phyloP scores from a whole-genome alignment of 2,113 vertebrate species.

The Pachycephala philippinensis region DNA sequence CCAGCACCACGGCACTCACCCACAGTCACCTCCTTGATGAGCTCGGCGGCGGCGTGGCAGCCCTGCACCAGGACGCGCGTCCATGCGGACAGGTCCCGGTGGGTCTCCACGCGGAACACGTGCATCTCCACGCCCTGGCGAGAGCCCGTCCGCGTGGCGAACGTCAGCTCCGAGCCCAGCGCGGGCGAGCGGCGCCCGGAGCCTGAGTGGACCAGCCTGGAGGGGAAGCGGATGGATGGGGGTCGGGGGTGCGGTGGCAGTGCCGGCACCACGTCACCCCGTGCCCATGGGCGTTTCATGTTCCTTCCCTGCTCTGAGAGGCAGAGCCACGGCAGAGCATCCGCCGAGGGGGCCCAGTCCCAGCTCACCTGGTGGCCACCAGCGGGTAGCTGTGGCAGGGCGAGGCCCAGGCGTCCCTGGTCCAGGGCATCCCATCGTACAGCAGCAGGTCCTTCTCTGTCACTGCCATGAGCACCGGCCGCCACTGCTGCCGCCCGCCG shows the following conservation, averaged over 20 bases:
- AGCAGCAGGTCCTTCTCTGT: constrained; percentile 94
- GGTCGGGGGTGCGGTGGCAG: fast-evolving
- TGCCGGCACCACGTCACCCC: fast-evolving
- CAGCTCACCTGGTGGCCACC: constrained; percentile 87
- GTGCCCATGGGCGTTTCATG: fast-evolving
- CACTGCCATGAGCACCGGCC: constrained; percentile 86
- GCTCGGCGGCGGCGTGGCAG: constrained; percentile 84
- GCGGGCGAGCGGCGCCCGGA: constrained; percentile 81
- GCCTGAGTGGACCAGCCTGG: constrained; percentile 90
- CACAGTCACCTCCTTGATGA: constrained; percentile 89
- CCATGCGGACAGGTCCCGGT: constrained; percentile 93
- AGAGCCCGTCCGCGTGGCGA: constrained; percentile 89
- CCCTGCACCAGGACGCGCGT: constrained; percentile 91
- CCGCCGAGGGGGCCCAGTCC: too few relatives aligned
- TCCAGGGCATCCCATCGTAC: constrained; percentile 92
- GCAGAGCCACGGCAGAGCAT: background rate
- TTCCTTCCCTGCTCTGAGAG: background rate
- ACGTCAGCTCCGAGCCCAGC: constrained; percentile 85
- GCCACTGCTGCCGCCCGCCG: constrained; percentile 85
- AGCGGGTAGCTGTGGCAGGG: constrained; percentile 90
- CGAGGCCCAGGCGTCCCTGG: constrained; percentile 84
- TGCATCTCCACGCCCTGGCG: constrained; percentile 91
- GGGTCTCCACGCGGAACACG: constrained; percentile 91
- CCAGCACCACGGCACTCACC: constrained; percentile 15
- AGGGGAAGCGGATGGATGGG: fast-evolving